phyloP scores from a whole-genome alignment of 1,140 invertebrate species.

The Samia ricini region DNA sequence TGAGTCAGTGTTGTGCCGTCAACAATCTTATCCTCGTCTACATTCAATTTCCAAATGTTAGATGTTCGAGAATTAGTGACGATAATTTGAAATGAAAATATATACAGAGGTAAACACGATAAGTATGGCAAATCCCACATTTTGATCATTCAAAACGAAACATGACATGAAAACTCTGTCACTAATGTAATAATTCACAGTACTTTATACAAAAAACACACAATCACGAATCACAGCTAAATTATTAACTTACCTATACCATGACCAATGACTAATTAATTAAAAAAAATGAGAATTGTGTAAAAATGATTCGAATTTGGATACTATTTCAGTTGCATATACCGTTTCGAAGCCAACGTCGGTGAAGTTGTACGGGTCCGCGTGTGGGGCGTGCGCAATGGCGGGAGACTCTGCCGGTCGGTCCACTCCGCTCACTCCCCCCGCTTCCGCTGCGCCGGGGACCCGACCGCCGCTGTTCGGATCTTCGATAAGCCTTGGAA shows the following conservation, averaged over 20 bases:
- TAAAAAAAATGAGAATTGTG: no score
- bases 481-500: conserved; percentile 88
- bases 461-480: conserved; percentile 76
- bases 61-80: conserved; percentile 85
- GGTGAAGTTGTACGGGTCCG: conserved; percentile 86
- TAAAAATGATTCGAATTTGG: no score
- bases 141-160: conserved; percentile 45
- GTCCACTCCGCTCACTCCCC: conserved; percentile 82
- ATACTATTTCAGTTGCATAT: conserved; percentile 87
- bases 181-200: conserved; percentile 19
- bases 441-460: conserved; percentile 84
- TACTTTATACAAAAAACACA: conserved; percentile 30
- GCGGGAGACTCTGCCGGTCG: conserved; percentile 81
- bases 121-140: conserved; percentile 76
- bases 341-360: conserved; percentile 89
- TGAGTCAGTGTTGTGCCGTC: conserved; percentile 78
- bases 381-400: conserved; percentile 81
- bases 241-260: no score
- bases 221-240: no score
- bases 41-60: conserved; percentile 85
- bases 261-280: no score
- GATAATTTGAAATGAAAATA: conserved; percentile 82
- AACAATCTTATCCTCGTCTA: conserved; percentile 83
- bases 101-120: conserved; percentile 75
- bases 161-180: conserved; percentile 55